Base-by-base conservation (phyloP, 1,140 invertebrate genomes). In the Colletes latitarsis region DNA sequence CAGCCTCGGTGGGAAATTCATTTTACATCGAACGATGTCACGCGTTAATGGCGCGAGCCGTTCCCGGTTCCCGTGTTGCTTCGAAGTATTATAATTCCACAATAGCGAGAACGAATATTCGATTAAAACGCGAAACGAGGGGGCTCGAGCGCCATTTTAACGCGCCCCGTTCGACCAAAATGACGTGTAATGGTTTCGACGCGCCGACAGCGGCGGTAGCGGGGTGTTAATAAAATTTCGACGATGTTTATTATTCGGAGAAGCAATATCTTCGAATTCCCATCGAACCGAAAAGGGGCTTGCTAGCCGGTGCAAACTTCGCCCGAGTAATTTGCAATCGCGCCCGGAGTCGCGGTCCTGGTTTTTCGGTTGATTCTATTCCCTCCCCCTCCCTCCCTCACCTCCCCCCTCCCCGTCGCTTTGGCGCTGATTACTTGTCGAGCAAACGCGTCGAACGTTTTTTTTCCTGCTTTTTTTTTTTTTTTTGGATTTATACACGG, bases 61-160 rank as follows among this genome's bases (percentile, higher is more conserved):
- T 17, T 14, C 4, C n/a, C 30, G 30, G 12, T 55, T 15, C 30
- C 30, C 12, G n/a, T 49, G 21, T 52, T 14, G 21, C 19, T 64
- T n/a, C 41, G 14, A 74, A 41, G 63, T 58, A 74, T 74, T 66
- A 75, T 53, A 75, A 75, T 53, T 66, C 43, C 46, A 6, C 46
- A 39, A 43, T 30, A 30, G 43, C 43, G 43, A 1, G 14, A 6
- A 14, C 6, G 39, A 14, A 19, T 30, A 49, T 60, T 62, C 15
- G 43, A 73, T 71, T 71, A 71, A 71, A 73, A 62, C 43, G 14
- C 43, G 43, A 5, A 19, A 4, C n/a, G 55, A 3, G 30, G 62
- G 19, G 10, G 49, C 8, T 46, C 63, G 17, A 6, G 41, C 8
- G 12, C 19, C 12, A 30, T 62, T 62, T 49, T 17, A 39, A 49